Percentiles rank a stretch among this genome's conserved stretches.
Evolutionary conservation across 2,797 vertebrate genomes (phyloP).

Genomic region (Taenioides sp.): DNA sequence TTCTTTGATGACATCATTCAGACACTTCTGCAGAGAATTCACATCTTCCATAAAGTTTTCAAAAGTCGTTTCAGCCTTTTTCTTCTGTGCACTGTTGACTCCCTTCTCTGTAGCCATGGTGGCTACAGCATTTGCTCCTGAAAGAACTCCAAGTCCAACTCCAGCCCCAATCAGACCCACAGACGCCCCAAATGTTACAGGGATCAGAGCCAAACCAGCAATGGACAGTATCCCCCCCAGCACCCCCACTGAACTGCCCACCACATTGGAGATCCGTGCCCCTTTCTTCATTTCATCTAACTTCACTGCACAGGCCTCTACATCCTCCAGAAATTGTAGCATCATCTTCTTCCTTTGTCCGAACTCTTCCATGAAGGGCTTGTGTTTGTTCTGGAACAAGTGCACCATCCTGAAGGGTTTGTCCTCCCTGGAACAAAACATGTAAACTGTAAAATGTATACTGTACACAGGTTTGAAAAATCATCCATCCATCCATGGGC

Average conservation of each 20-base stretch:
- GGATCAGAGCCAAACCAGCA: conserved; percentile 67
- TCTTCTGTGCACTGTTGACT: conserved; percentile 48
- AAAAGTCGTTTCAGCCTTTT: conserved; percentile 46
- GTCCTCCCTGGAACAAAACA: conserved; percentile 53
- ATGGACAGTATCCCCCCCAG: conserved; percentile 68
- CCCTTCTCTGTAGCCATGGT: conserved; percentile 55
- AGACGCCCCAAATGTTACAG: conserved; percentile 67
- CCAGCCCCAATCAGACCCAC: conserved; percentile 33
- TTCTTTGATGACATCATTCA: conserved; percentile 38
- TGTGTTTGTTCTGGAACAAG: conserved; percentile 46
- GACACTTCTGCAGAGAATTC: conserved; percentile 35
- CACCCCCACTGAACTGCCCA: conserved; percentile 71
- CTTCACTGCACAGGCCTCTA: conserved; percentile 66
- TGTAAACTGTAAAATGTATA: background rate
- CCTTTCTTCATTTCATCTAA: conserved; percentile 69
- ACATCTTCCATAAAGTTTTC: conserved; percentile 66
- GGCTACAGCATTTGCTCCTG: background rate
- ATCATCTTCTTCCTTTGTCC: conserved; percentile 39
- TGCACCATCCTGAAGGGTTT: conserved; percentile 53
- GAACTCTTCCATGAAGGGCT: conserved; percentile 57
- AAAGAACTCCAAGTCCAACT: no score
- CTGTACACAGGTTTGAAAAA: background rate
- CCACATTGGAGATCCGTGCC: conserved; percentile 71
- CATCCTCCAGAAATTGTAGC: conserved; percentile 51
- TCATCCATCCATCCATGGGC: no score